Evolutionary conservation across 2,113 vertebrate species (phyloP), one percentile per base, ranked within the genome.

Genomic region (Myrmophylax atrothorax): DNA sequence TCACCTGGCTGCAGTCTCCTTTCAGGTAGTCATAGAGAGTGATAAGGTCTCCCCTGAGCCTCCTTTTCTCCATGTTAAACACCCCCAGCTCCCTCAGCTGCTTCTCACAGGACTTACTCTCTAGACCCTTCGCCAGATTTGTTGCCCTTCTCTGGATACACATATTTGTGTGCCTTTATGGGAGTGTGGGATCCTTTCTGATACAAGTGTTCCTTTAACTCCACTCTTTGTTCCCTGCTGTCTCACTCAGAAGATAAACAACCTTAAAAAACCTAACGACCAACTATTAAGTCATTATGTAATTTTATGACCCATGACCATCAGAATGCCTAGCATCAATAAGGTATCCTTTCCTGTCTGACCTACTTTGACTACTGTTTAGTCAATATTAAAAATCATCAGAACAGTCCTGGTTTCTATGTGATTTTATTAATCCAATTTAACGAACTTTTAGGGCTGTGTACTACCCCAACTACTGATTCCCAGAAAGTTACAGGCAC

Each of bases 401-500:
- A 91, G 46, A 83, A 62, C 15, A 88, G 20, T n/a, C 60, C 67
- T 86, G 8, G 8, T 55, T 92, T 75, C 44, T 72, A 20, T 37
- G 59, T 33, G 19, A 64, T 52, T 76, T 91, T 91, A 70, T 76
- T 59, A 47, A 16, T 88, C n/a, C 10, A 37, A 5, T 68, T 73
- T 76, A 90, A 83, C 16, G 42, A 93, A 67, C 24, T 69, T 87
- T 62, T 6, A 83, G 46, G 37, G 50, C 38, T 89, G 50, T 18
- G 38, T 59, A 23, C 22, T 91, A 59, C 55, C 94, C 29, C 40
- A 74, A 52, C 80, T 88, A 63, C 85, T 5, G 40, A 42, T 74
- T 95, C 44, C 18, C 85, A 84, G 79, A 90, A 91, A 44, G 72
- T 88, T 87, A 50, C 63, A 86, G 87, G 50, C 87, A 93, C 74